Base-by-base conservation (phyloP, 2,113 vertebrate species). In the Xiphophorus maculatus region DNA sequence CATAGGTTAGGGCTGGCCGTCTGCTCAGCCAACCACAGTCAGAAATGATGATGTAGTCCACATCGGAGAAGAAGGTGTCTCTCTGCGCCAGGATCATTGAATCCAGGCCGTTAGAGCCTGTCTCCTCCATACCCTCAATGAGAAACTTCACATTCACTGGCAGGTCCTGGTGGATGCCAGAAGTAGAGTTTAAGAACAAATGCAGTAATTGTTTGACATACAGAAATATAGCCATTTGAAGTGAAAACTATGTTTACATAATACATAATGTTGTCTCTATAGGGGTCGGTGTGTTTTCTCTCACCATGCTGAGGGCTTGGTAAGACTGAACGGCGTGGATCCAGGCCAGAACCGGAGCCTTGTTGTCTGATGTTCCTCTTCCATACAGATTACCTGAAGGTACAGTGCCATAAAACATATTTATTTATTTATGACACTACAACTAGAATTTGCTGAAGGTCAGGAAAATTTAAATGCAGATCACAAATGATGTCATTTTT, bases 81-180 rank as follows among this genome's bases (percentile, higher is more conserved):
- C 90, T 94, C 85, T 94, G 93, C 29, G 92, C 83, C 61, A 90
- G 27, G n/a, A 96, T 91, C 88, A 96, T 90, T 27, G 87, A 81
- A 0, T 94, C 91, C 76, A 96, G 88, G 40, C 95, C 95, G 0
- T 92, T 91, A 1, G 95, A 96, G 33, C 95, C 95, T 0, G 93
- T 94, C 90, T 96, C 95, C 83, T 96, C 95, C 95, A 96, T 96
- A 19, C 94, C 95, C 87, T 96, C 95, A 2, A 96, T 93, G 29
- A 96, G 33, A 72, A 95, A 94, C 89, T 95, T 96, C 61, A 96
- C 93, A 66, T 96, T 96, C 25, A 96, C 95, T 0, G 95, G 95
- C 35, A 96, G 92, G 22, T 94, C 94, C 95, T 96, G 82, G 22
- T 58, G 22, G 22, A 58, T 48, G 9, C 19, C 51, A n/a, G 9